These are phyloP conservation scores for Alca torda DNA, from an alignment of 2,797 vertebrate genomes.

Conservation along the genomic window DNA sequence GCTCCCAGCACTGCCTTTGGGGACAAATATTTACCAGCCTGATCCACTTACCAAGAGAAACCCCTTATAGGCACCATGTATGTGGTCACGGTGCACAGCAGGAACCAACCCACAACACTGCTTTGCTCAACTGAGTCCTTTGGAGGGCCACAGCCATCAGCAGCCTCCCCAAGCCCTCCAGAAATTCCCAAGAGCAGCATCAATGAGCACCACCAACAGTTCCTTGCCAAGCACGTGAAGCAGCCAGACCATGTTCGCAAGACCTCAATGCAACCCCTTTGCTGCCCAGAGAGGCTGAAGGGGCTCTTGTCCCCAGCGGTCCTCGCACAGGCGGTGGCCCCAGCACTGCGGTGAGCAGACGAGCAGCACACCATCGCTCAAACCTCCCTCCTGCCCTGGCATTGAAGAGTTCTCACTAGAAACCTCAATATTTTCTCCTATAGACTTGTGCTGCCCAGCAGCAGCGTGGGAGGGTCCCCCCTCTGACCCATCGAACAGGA, in stretches of 20 bases:
- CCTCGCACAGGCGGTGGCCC: not conserved
- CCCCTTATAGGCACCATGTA: no score
- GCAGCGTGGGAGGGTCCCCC: not conserved
- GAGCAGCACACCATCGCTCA: not conserved
- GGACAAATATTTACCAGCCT: not conserved
- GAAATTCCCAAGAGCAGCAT: not conserved
- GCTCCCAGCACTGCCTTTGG: not conserved
- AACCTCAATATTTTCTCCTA: not conserved
- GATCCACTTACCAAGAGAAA: not conserved
- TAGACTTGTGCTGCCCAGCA: not conserved
- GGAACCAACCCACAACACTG: accelerated
- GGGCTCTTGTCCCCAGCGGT: not conserved
- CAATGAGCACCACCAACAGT: accelerated
- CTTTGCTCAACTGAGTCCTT: not conserved
- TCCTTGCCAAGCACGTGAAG: accelerated
- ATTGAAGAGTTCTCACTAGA: not conserved
- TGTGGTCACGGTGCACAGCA: accelerated
- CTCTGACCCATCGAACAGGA: not conserved
- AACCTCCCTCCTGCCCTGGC: not conserved
- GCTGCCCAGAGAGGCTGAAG: not conserved
- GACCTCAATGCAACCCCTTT: not conserved
- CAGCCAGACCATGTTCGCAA: accelerated
- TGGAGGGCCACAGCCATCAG: not conserved
- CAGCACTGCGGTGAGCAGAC: not conserved
- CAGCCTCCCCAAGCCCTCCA: no score